Conservation (phyloP, 2,888 invertebrate genomes). For the Fragum fragum region DNA sequence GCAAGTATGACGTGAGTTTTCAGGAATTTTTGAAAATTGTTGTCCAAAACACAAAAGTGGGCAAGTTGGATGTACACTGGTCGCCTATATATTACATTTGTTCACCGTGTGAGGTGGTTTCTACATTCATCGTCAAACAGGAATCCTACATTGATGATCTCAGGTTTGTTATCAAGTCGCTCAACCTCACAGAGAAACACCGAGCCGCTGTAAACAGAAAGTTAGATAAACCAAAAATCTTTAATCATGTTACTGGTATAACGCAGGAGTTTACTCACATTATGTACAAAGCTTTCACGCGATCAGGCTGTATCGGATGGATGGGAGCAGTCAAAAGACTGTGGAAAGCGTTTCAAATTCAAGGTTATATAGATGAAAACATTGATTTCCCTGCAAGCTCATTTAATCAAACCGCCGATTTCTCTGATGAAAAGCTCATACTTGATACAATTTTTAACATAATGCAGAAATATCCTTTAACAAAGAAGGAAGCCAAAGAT, state of each 20-base stretch:
- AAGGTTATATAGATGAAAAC: slow-evolving; percentile 6
- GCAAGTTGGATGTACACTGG: background rate
- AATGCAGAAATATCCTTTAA: background rate
- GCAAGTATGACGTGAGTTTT: background rate
- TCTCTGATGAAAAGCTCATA: background rate
- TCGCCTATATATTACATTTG: background rate
- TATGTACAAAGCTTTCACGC: background rate
- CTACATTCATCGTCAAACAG: slow-evolving; percentile 3
- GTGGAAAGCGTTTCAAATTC: background rate
- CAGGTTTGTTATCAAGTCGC: background rate
- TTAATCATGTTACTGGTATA: background rate
- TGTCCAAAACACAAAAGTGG: background rate
- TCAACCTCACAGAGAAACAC: background rate
- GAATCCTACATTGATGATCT: background rate
- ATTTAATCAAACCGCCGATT: background rate
- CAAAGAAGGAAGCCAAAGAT: background rate
- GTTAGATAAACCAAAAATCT: background rate
- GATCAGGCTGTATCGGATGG: background rate
- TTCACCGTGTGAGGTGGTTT: background rate
- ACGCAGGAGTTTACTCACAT: background rate
- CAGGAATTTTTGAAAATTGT: background rate
- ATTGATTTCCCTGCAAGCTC: background rate
- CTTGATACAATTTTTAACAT: background rate
- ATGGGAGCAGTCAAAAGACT: background rate
- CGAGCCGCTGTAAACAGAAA: background rate